These are phyloP conservation scores for Cordilura impudica DNA, from an alignment of 2,888 invertebrate species.

Conservation along the genomic window DNA sequence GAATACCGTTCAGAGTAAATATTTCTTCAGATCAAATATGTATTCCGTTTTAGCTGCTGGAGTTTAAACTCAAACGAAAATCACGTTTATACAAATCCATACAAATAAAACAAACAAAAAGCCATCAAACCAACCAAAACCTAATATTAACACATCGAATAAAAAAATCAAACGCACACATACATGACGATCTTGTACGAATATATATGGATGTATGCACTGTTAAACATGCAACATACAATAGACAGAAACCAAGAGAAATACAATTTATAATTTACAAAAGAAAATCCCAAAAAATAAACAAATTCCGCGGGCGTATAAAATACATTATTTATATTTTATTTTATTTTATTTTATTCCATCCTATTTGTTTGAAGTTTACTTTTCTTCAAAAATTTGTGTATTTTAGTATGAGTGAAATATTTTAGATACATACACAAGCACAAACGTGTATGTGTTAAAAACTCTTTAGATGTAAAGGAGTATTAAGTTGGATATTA, in stretches of 20 bases:
- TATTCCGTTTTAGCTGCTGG: no score
- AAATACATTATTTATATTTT: conserved; percentile 62
- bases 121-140: no score
- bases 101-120: no score
- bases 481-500: background rate
- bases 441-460: background rate
- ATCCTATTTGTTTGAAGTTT: conserved; percentile 47
- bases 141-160: no score
- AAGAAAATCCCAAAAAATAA: conserved; percentile 53
- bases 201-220: no score
- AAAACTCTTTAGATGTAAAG: background rate
- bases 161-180: no score
- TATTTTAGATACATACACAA: background rate
- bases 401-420: background rate
- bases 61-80: no score
- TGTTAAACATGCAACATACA: background rate
- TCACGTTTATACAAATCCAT: no score
- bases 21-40: no score
- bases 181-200: no score
- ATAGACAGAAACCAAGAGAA: background rate
- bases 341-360: conserved; percentile 48
- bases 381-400: background rate
- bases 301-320: conserved; percentile 62
- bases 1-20: no score
- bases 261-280: conserved; percentile 2